These are phyloP conservation scores for Sebastes kiyomatsui DNA, from an alignment of 2,797 vertebrate genomes.

Conservation along the genomic window DNA sequence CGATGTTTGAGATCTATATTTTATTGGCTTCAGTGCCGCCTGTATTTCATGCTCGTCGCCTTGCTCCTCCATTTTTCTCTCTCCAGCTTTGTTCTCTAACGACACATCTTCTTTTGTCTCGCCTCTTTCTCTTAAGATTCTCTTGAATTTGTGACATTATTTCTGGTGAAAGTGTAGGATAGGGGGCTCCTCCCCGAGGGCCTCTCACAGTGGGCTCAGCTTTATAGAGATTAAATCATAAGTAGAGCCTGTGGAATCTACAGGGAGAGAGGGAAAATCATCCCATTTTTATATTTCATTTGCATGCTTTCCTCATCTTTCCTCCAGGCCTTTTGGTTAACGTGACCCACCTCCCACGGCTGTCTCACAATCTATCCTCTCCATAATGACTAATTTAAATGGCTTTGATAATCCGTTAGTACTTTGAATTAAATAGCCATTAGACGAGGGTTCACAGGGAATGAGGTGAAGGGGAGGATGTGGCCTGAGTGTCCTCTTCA, in stretches of 20 bases:
- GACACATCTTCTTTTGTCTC: conserved; percentile 50
- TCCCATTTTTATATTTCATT: conserved; percentile 66
- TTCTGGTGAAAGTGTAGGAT: conserved; percentile 59
- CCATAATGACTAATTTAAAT: conserved; percentile 79
- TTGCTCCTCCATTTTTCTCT: conserved; percentile 19
- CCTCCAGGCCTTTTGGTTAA: conserved; percentile 56
- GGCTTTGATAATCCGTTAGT: conserved; percentile 74
- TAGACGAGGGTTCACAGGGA: conserved; percentile 58
- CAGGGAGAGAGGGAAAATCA: conserved; percentile 45
- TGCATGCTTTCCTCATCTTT: conserved; percentile 66
- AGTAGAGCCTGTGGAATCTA: conserved; percentile 50
- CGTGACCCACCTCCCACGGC: conserved; percentile 60
- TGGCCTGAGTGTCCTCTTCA: conserved; percentile 8
- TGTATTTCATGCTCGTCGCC: conserved; percentile 10
- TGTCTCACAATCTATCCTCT: conserved; percentile 64
- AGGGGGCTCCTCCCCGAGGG: conserved; percentile 41
- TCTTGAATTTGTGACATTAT: conserved; percentile 63
- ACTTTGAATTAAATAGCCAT: conserved; percentile 72
- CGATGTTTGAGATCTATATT: conserved; percentile 54
- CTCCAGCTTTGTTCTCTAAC: conserved; percentile 45
- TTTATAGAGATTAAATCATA: conserved; percentile 73
- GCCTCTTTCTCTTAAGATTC: conserved; percentile 41
- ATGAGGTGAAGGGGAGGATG: conserved; percentile 28
- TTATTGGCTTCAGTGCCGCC: conserved; percentile 36
- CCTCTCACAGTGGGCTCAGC: conserved; percentile 45